Evolutionary conservation across 2,113 vertebrate species (phyloP), one percentile per base, ranked within the genome.

Genomic region (Halcyon malimbica): DNA sequence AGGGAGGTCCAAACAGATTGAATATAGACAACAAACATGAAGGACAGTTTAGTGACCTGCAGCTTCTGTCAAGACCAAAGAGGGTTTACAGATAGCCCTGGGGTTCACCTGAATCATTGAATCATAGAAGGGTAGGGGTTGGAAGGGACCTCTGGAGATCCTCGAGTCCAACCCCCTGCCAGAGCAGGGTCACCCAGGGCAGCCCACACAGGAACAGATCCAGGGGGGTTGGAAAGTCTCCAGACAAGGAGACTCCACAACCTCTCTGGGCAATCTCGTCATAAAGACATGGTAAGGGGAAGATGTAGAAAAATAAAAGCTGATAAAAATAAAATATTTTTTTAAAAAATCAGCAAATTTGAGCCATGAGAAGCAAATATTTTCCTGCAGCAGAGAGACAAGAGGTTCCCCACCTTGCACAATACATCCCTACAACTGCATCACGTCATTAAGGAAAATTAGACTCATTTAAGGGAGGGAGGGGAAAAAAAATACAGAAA

Each of bases 1-100:
- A 95, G 92, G 87, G 87, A 93, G 90, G 80, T 92, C 91, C 92
- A 96, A 97, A 96, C 42, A 95, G 77, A 93, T 97, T 87, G 96
- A 97, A 93, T 87, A 97, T 74, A 13, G 96, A 97, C 97, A 97
- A 85, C 69, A 97, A 95, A 92, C 74, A 67, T 21, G 24, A 69
- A 86, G 33, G 76, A 79, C 51, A 86, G 69, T 89, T 92, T 57
- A 80, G 91, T 75, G 94, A 97, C 89, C 87, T 97, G 79, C 59
- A 77, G 70, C 41, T 94, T 60, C 44, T 56, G 62, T 68, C 62
- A 84, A 94, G 94, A 96, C 96, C 93, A 95, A 95, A 96, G 86
- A 44, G 18, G 8, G 39, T 89, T 94, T 90, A 91, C 41, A 48
- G 73, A 24, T 8, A 87, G 48, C 13, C 29, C 39, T 64, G 11